Evolutionary conservation across 2,888 invertebrate genomes (phyloP).

Genomic region (Sarcophaga rosellei): DNA sequence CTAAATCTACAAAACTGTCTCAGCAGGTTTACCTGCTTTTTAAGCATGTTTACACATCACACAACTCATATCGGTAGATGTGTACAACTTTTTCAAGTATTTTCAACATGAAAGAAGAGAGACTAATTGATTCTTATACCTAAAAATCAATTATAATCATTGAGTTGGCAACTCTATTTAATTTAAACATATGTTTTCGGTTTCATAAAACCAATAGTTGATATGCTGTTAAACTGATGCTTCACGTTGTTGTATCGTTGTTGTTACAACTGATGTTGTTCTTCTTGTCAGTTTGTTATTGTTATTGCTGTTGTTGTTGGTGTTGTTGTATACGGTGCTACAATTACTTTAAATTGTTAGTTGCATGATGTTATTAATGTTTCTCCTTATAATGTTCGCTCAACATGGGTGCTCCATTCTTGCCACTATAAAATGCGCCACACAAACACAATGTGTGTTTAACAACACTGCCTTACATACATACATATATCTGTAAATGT

Average conservation of each 20-base stretch:
- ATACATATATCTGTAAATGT: too few relatives aligned
- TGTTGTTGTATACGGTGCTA: slow-evolving; percentile 32
- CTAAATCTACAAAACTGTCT: too few relatives aligned
- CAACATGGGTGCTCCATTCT: slow-evolving; percentile 60
- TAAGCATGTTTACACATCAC: too few relatives aligned
- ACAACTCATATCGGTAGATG: too few relatives aligned
- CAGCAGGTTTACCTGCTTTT: too few relatives aligned
- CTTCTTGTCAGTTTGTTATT: neutral
- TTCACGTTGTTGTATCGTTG: slow-evolving; percentile 8
- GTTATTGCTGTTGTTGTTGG: slow-evolving; percentile 16
- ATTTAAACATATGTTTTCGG: neutral
- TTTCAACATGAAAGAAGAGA: too few relatives aligned
- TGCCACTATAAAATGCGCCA: slow-evolving; percentile 44
- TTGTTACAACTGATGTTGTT: slow-evolving; percentile 16
- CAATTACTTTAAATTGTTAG: slow-evolving; percentile 61
- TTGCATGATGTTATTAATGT: slow-evolving; percentile 63
- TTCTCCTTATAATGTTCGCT: slow-evolving; percentile 41
- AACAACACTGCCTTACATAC: slow-evolving; percentile 40
- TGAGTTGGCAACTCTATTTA: slow-evolving; percentile 4
- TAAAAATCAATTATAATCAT: too few relatives aligned
- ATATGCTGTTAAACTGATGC: slow-evolving; percentile 42
- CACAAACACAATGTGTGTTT: slow-evolving; percentile 44
- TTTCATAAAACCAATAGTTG: slow-evolving; percentile 24
- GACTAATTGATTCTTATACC: too few relatives aligned
- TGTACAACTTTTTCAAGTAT: too few relatives aligned